Conservation (phyloP, 2,113 vertebrate genomes). For the Syrmaticus mikado region DNA sequence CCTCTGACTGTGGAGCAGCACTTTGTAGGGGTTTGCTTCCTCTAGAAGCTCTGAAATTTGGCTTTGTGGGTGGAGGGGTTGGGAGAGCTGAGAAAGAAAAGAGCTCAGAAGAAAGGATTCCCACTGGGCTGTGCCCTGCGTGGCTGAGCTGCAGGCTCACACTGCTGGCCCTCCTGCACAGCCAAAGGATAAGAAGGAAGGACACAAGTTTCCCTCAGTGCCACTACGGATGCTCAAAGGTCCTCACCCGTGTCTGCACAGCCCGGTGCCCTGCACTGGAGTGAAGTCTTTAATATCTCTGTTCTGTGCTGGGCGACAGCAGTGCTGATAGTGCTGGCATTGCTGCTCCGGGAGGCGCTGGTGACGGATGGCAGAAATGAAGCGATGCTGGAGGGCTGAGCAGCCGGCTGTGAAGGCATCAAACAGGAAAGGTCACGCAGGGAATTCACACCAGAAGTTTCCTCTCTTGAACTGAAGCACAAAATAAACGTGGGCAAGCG, state of each 20-base stretch:
- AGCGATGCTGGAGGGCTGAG: not conserved
- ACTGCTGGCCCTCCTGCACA: rapidly evolving
- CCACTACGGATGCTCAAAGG: rapidly evolving
- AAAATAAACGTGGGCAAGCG: not conserved
- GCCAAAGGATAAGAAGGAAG: not conserved
- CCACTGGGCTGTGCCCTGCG: not conserved
- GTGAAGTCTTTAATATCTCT: rapidly evolving
- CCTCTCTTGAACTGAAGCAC: not conserved
- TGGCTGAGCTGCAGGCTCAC: not conserved
- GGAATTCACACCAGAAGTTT: constrained; percentile 25
- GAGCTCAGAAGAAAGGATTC: not conserved
- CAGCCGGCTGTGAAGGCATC: constrained; percentile 42
- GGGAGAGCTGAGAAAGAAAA: not conserved
- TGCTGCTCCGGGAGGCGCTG: not conserved
- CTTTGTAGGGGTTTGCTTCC: not conserved
- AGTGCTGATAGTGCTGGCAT: rapidly evolving
- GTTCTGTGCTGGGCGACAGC: not conserved
- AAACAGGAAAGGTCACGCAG: constrained; percentile 13
- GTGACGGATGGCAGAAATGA: constrained; percentile 30
- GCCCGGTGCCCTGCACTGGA: not conserved
- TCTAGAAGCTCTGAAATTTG: not conserved
- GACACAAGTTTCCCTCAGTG: not conserved
- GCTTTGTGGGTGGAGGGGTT: not conserved
- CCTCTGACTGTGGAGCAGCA: not conserved
- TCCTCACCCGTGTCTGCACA: rapidly evolving